These are phyloP conservation scores for Orchesellides sinensis DNA, from an alignment of 2,888 invertebrate genomes.

Conservation along the genomic window DNA sequence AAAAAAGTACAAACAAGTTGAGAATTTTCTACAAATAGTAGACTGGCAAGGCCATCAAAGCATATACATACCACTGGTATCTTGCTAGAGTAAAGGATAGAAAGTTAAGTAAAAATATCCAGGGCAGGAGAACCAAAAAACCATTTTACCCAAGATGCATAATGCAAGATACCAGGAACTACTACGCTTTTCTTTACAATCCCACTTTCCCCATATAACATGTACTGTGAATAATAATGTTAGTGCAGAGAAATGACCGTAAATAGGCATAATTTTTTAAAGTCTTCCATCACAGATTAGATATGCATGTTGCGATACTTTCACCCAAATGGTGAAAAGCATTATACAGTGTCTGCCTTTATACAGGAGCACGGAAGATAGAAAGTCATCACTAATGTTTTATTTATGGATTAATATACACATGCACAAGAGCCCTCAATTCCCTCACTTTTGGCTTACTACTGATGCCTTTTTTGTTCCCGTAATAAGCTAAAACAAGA, in stretches of 20 bases:
- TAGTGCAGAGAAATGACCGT: no score
- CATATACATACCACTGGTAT: no score
- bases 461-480: not conserved
- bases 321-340: no score
- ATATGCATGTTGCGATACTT: not conserved
- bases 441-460: not conserved
- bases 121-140: no score
- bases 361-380: no score
- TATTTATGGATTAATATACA: conserved; percentile 1
- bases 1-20: no score
- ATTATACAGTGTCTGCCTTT: not conserved
- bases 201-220: not conserved
- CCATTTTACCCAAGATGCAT: conserved; percentile 21
- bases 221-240: not conserved
- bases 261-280: not conserved
- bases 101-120: no score
- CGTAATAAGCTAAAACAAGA: not conserved
- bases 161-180: conserved; percentile 24
- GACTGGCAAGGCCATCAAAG: no score
- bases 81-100: no score
- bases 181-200: not conserved
- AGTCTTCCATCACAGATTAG: conserved; percentile 1
- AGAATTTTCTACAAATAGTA: no score
- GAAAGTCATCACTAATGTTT: not conserved
- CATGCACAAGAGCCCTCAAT: not conserved